Evolutionary conservation across 2,888 invertebrate genomes (phyloP), one percentile per base, ranked within the genome.

Genomic region (Cyrtodaria siliqua): DNA sequence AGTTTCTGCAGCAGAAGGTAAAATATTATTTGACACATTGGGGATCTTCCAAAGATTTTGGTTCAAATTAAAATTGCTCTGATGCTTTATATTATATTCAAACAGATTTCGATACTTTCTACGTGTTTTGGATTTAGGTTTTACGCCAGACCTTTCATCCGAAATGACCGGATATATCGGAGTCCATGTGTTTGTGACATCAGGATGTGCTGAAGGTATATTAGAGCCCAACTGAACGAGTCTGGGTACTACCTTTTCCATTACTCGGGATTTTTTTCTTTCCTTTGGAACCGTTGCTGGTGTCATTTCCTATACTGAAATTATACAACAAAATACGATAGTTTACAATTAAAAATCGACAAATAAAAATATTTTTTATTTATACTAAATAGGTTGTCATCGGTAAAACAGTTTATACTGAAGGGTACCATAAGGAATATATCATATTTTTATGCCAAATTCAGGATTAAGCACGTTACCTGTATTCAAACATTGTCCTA

Each of bases 31-130:
- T 3, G 73, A 61, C 29, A 76, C 38, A 33, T 68, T 66, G 26
- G 79, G 75, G 44, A 66, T 80, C 59, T 76, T 75, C 79, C 79
- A 80, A 24, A 76, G 61, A 9, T 57, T 61, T 47, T 53, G 68
- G 8, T 69, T 40, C 16, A 80, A 42, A 9, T 72, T 50, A 23
- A 66, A 60, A 16, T 50, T 69, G 1, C 42, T 55, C 40, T 66
- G 61, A 49, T 79, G 49, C 16, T 49, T 47, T n/a, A 59, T 47
- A 33, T 61, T 64, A 42, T 75, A 75, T 61, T 80, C 79, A 27
- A 44, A 73, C 47, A 80, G 27, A 42, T 80, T 80, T 44, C 61
- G 56, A 18, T 66, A 76, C 27, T 69, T 80, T n/a, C 52, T 29
- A 44, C 68, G 66, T 40, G 18, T 57, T 42, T 42, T 26, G 44